Evolutionary conservation across 1,140 invertebrate species (phyloP), one percentile per base, ranked within the genome.

Genomic region (Mycetomoellerius zeteki): DNA sequence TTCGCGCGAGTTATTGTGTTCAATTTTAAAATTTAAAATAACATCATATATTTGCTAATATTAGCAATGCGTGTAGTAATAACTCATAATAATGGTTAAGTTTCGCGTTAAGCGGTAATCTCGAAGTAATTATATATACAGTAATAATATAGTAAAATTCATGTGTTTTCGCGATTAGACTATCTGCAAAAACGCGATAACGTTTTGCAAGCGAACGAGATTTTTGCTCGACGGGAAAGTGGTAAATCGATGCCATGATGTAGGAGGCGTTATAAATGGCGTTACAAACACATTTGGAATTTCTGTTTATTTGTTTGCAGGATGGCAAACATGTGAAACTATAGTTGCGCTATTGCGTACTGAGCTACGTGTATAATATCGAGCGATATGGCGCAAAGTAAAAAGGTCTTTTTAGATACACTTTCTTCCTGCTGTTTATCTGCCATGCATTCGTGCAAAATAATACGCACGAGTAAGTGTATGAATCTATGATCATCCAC

Each of bases 101-200:
- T 52, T n/a, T 47, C 6, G 37, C 7, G 2, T 56, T 19, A 10
- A 27, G 24, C 27, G 10, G 12, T 8, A 67, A 10, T 62, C 10
- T 62, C 21, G 4, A 27, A n/a, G 0, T 21, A 56, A 56, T 75
- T 33, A 14, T 33, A 14, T 21, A 14, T 14, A 14, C 2, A 33
- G 2, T n/a, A 73, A 77, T 62, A 47, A 14, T 5, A 78, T 16
- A 71, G 58, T 76, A 77, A 33, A 58, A 0, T 21, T 77, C 54
- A 43, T 0, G n/a, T 10, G 5, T 43, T 43, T 24, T 16, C 30
- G 52, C 14, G 14, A 16, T n/a, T 58, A 58, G 3, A 16, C 5
- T 10, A 16, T 14, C 7, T 12, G 21, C 2, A 27, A 24, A 8
- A 30, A 6, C 10, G 19, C 16, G 24, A 54, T 27, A 64, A 64